These are phyloP conservation scores for Oxygymnocypris stewartii DNA, from an alignment of 2,113 vertebrate genomes.

Conservation along the genomic window DNA sequence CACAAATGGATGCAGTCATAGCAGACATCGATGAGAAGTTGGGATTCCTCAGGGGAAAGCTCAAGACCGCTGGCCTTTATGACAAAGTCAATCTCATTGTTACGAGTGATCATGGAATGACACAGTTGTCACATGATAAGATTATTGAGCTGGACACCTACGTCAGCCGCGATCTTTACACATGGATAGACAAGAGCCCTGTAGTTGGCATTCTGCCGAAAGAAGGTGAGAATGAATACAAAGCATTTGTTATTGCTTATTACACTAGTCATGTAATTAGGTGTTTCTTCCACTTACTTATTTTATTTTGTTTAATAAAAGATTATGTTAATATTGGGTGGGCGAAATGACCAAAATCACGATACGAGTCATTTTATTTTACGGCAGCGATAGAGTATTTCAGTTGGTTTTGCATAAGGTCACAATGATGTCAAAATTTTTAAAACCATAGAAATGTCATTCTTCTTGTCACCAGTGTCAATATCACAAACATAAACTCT, in stretches of 20 bases:
- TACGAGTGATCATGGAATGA: slow-evolving; percentile 93
- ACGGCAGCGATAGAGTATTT: too few species aligned
- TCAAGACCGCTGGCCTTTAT: slow-evolving; percentile 80
- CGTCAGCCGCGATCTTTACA: slow-evolving; percentile 79
- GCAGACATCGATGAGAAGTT: slow-evolving; percentile 83
- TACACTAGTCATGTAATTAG: not conserved
- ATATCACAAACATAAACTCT: too few species aligned
- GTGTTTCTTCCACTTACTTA: not conserved
- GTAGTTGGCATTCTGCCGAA: slow-evolving; percentile 85
- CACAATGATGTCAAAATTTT: too few species aligned
- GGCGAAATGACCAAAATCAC: too few species aligned
- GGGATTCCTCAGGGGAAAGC: slow-evolving; percentile 81
- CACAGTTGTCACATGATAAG: slow-evolving; percentile 80
- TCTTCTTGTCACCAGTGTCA: too few species aligned
- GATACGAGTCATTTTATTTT: too few species aligned
- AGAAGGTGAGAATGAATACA: slow-evolving; percentile 75
- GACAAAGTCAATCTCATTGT: slow-evolving; percentile 82
- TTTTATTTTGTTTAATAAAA: too few species aligned
- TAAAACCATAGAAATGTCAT: too few species aligned
- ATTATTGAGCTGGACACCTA: slow-evolving; percentile 87
- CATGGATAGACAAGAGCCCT: slow-evolving; percentile 84
- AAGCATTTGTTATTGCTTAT: not conserved
- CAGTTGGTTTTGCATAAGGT: too few species aligned
- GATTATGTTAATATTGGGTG: too few species aligned
- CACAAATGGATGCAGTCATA: slow-evolving; percentile 78